These are phyloP conservation scores for Stylophora pistillata DNA, from an alignment of 64 coral and sea anemone species.

Conservation along the genomic window DNA sequence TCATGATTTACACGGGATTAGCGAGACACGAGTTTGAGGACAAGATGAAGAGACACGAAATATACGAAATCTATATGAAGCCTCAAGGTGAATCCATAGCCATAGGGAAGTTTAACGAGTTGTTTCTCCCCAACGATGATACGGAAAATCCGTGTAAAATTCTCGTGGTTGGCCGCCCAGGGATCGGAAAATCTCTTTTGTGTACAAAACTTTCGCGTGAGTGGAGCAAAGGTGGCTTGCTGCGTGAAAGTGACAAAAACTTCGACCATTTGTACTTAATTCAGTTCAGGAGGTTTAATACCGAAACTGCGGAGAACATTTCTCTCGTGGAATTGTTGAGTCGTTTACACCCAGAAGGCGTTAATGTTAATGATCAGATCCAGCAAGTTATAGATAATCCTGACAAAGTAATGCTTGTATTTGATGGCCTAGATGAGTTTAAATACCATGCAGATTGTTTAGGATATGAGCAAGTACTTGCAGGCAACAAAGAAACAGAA, in stretches of 20 bases:
- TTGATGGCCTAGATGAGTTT: constrained; percentile 61
- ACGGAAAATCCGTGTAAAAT: constrained; percentile 12
- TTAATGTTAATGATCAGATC: background rate
- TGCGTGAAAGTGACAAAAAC: background rate
- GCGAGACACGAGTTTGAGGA: too few species aligned
- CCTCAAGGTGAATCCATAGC: too few species aligned
- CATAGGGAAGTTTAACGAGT: background rate
- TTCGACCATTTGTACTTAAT: constrained; percentile 15
- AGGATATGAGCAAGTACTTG: background rate
- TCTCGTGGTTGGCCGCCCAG: constrained; percentile 36
- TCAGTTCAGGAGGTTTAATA: constrained; percentile 17
- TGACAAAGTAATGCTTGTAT: constrained; percentile 27
- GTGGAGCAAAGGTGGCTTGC: background rate
- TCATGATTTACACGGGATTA: too few species aligned
- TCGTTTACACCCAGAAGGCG: background rate
- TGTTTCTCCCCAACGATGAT: background rate
- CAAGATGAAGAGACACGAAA: too few species aligned
- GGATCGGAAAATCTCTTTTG: constrained; percentile 42
- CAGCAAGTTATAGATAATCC: constrained; percentile 6
- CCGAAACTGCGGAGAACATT: background rate
- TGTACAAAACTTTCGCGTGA: constrained; percentile 27
- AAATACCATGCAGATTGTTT: constrained; percentile 9
- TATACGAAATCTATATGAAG: too few species aligned
- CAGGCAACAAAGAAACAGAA: background rate
- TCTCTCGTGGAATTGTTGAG: constrained; percentile 6